These are phyloP conservation scores for Capreolus pygargus DNA, from an alignment of 2,113 vertebrate genomes.

Conservation along the genomic window DNA sequence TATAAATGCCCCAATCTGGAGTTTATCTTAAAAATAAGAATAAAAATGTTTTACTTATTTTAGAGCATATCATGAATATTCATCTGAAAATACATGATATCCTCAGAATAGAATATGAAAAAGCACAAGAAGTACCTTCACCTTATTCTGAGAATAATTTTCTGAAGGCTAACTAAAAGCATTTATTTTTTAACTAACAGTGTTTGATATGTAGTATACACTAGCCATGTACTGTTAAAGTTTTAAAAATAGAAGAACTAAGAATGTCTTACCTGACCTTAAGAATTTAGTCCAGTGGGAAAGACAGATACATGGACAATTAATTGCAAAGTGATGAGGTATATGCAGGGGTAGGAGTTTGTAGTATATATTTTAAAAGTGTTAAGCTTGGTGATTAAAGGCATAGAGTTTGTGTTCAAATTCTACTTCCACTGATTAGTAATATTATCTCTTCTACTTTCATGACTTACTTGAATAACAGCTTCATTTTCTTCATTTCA, in stretches of 20 bases:
- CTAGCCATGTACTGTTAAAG: neutral
- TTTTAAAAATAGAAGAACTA: neutral
- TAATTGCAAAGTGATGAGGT: neutral
- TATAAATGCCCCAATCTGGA: neutral
- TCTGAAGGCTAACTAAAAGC: neutral
- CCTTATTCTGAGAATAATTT: neutral
- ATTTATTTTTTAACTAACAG: neutral
- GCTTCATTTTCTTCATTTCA: neutral
- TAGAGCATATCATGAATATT: neutral
- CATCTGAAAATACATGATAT: neutral
- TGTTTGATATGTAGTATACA: neutral
- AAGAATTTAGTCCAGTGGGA: neutral
- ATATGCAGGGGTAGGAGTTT: neutral
- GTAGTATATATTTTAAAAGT: neutral
- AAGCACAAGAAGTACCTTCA: neutral
- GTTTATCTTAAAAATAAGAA: neutral
- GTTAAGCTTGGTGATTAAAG: neutral
- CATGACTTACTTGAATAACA: neutral
- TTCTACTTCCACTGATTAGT: neutral
- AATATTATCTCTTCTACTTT: neutral
- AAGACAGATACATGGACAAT: neutral
- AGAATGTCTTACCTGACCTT: too few relatives aligned
- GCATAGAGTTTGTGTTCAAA: neutral
- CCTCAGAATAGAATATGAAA: neutral
- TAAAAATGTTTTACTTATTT: slow-evolving; percentile 4